Percentiles rank a stretch among this genome's conserved stretches.
Conservation (phyloP, 2,797 vertebrate genomes). For the Oreochromis grahami region DNA sequence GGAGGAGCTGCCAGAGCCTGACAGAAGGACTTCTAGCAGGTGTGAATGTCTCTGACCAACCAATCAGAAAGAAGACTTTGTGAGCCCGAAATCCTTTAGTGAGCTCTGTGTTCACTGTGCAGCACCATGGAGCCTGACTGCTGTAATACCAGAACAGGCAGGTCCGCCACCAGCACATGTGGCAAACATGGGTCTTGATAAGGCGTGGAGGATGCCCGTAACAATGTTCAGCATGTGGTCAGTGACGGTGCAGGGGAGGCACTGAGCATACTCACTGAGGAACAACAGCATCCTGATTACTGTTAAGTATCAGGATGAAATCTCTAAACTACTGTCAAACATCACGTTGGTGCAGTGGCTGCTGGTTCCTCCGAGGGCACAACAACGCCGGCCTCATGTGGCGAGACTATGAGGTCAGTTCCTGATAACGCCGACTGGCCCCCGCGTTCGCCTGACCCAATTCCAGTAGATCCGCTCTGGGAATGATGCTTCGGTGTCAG, state of each 20-base stretch:
- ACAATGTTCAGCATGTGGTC: background rate
- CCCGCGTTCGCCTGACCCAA: background rate
- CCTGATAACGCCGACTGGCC: background rate
- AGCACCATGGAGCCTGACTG: background rate
- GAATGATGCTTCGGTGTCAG: background rate
- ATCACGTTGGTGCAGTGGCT: background rate
- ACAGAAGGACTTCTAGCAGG: background rate
- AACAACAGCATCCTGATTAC: background rate
- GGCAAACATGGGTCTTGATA: background rate
- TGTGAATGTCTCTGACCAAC: background rate
- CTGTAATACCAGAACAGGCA: background rate
- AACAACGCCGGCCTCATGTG: background rate
- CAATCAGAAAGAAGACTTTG: background rate
- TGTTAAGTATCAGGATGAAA: background rate
- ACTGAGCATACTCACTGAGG: background rate
- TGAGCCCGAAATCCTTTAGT: background rate
- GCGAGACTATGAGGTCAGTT: background rate
- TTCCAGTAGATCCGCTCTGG: background rate
- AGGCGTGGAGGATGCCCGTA: background rate
- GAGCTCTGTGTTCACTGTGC: background rate
- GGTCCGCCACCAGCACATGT: background rate
- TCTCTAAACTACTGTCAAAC: background rate
- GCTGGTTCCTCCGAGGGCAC: background rate
- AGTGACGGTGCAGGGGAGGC: background rate
- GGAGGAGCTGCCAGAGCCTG: background rate